These are phyloP conservation scores for Tinea pellionella DNA, from an alignment of 2,888 invertebrate genomes.

Conservation along the genomic window DNA sequence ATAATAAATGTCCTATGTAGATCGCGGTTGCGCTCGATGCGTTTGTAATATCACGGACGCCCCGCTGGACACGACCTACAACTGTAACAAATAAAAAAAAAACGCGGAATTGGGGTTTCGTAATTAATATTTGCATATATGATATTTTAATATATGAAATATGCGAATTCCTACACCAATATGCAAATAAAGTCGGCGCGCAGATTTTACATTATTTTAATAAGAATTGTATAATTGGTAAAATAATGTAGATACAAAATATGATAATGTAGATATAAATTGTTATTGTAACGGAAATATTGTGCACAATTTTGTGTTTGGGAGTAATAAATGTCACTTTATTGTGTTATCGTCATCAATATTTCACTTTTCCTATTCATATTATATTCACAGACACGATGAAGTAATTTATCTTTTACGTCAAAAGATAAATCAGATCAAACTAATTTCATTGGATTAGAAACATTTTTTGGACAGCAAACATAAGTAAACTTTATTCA, in stretches of 20 bases:
- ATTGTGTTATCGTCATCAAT: neutral
- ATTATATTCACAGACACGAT: neutral
- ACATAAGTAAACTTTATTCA: neutral
- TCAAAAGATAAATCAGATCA: neutral
- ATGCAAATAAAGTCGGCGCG: neutral
- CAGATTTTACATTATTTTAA: neutral
- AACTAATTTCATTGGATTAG: too few relatives aligned
- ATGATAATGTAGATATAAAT: too few relatives aligned
- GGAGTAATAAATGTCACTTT: neutral
- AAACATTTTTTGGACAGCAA: neutral
- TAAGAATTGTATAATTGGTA: neutral
- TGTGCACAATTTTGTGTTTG: neutral
- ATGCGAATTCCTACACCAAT: neutral
- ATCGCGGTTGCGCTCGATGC: constrained; percentile 4
- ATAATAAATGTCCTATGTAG: constrained; percentile 6
- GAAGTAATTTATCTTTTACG: neutral
- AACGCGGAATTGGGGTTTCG: neutral
- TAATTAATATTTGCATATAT: constrained; percentile 1
- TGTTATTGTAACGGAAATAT: neutral
- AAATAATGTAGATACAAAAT: neutral
- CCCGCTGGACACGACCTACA: neutral
- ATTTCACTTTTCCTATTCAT: neutral
- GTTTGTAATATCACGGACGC: neutral
- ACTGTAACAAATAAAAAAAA: neutral
- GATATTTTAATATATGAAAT: neutral